Percentiles rank a stretch among this genome's conserved stretches.
Conservation (phyloP, 2,888 invertebrate species). For the Cryptus armator region DNA sequence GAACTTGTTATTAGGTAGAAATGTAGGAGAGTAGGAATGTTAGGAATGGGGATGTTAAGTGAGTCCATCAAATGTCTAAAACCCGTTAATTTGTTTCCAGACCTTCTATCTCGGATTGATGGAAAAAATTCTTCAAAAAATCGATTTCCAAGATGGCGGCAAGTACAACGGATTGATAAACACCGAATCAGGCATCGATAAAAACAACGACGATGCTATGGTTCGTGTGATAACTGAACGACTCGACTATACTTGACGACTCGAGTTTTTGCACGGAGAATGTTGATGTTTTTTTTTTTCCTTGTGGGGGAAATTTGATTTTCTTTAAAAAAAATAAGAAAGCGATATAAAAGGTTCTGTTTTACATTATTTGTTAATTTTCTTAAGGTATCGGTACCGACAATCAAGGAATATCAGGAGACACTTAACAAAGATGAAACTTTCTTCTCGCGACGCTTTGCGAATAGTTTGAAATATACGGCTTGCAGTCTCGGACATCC, state of each 20-base stretch:
- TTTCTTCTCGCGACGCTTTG: constrained; percentile 76
- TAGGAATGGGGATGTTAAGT: too few relatives aligned
- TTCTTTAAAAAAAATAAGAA: too few relatives aligned
- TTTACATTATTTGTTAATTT: too few relatives aligned
- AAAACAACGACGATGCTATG: too few relatives aligned
- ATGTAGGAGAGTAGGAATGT: too few relatives aligned
- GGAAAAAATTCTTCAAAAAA: constrained; percentile 54
- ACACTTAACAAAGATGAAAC: constrained; percentile 70
- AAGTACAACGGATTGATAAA: constrained; percentile 46
- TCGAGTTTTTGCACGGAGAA: too few relatives aligned
- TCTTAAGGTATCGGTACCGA: constrained; percentile 41
- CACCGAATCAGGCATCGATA: neutral
- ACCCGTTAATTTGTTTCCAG: constrained; percentile 20
- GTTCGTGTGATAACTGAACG: too few relatives aligned
- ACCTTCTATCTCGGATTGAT: constrained; percentile 56
- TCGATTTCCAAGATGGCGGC: constrained; percentile 63
- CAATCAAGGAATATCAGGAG: constrained; percentile 39
- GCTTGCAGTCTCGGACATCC: constrained; percentile 83
- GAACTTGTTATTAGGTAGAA: too few relatives aligned
- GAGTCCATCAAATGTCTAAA: neutral
- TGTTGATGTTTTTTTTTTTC: too few relatives aligned
- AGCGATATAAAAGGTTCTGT: too few relatives aligned
- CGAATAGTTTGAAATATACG: constrained; percentile 78
- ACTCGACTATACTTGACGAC: too few relatives aligned
- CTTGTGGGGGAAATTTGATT: too few relatives aligned